Evolutionary conservation across 2,113 vertebrate genomes (phyloP).

Genomic region (Phocoena phocoena): DNA sequence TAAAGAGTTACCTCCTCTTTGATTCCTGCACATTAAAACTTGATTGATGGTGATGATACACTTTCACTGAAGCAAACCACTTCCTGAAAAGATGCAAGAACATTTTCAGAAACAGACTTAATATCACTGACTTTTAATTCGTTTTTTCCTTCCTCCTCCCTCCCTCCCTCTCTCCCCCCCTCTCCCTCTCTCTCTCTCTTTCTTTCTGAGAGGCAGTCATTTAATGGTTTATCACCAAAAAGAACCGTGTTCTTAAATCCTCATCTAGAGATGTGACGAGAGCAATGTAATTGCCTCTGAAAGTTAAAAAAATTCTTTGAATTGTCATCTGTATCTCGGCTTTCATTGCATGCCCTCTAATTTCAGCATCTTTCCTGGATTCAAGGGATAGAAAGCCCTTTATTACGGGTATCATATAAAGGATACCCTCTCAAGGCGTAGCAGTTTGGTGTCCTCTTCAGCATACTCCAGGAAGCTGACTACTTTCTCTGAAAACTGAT

Average conservation of each 20-base stretch:
- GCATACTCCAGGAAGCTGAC: not conserved
- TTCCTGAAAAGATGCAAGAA: not conserved
- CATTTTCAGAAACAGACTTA: not conserved
- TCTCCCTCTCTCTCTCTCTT: not conserved
- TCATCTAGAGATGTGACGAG: not conserved
- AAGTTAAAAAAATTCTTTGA: not conserved
- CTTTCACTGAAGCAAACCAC: not conserved
- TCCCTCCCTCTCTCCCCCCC: too few species aligned
- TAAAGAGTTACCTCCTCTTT: not conserved
- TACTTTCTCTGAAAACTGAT: not conserved
- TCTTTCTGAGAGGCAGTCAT: not conserved
- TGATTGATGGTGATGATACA: not conserved
- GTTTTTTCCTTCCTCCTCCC: rapidly evolving
- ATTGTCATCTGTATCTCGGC: not conserved
- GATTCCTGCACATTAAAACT: not conserved
- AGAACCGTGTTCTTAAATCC: not conserved
- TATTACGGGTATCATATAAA: not conserved
- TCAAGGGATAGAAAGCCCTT: not conserved
- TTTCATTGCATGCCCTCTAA: not conserved
- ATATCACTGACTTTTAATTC: not conserved
- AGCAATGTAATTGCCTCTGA: not conserved
- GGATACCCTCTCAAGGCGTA: not conserved
- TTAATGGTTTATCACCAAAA: not conserved
- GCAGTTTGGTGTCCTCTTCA: not conserved
- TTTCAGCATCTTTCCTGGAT: not conserved